These are phyloP conservation scores for Drosophila guanche DNA, from an alignment of 1,140 invertebrate species.

Conservation along the genomic window DNA sequence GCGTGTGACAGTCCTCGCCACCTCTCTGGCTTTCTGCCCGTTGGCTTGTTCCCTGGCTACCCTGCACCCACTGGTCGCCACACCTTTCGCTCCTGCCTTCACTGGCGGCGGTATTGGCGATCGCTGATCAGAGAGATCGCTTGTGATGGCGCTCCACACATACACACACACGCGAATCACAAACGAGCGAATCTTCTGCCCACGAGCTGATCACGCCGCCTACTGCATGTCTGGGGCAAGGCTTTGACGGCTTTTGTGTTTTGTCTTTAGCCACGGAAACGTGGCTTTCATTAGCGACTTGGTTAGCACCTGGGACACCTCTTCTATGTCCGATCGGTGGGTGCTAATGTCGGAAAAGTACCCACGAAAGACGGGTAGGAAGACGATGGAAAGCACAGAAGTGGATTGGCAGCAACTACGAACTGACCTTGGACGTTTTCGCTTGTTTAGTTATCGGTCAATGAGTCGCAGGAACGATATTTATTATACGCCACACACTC, in stretches of 20 bases:
- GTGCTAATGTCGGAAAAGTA: conserved; percentile 68
- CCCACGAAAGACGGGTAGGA: conserved; percentile 14
- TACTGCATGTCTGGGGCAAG: conserved; percentile 56
- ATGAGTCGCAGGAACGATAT: conserved; percentile 52
- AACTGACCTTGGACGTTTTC: conserved; percentile 44
- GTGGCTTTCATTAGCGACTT: conserved; percentile 72
- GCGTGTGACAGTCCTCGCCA: conserved; percentile 30
- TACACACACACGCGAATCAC: too few relatives aligned
- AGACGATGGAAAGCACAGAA: too few relatives aligned
- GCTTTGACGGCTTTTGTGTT: conserved; percentile 43
- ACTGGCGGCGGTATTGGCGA: not conserved
- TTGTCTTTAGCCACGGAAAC: conserved; percentile 51
- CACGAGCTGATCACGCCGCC: conserved; percentile 64
- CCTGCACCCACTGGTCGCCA: not conserved
- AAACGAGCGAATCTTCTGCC: conserved; percentile 29
- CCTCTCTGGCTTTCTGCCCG: conserved; percentile 12
- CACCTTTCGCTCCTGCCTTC: not conserved
- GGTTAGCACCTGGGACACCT: conserved; percentile 64
- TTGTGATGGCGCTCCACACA: conserved; percentile 43
- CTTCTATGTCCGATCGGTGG: conserved; percentile 25
- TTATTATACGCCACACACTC: conserved; percentile 15
- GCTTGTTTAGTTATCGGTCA: conserved; percentile 60
- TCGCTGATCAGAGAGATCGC: conserved; percentile 5
- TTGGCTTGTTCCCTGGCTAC: not conserved
- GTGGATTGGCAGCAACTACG: conserved; percentile 13